Base-by-base conservation (phyloP, 2,888 invertebrate genomes). In the Tenthredo amoena region DNA sequence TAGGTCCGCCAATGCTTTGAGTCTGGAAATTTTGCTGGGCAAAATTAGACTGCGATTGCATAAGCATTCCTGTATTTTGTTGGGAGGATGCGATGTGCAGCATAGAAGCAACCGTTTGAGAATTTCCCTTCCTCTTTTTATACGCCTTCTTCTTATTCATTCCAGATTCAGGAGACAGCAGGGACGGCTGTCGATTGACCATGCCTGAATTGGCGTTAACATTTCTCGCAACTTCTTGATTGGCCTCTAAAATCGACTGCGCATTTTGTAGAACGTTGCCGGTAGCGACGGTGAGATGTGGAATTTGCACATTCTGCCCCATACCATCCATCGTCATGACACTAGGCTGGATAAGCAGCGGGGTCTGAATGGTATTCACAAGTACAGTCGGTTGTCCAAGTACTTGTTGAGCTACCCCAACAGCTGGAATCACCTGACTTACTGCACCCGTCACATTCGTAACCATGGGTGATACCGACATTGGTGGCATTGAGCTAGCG, bases 301-400 rank as follows among this genome's bases (percentile, higher is more conserved):
- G 96, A 89, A 97, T 93, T 84, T 96, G 96, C 87, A 96, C 94
- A 87, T 96, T 96, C 89, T 96, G 97, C 85, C 96, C 95, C 40
- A 96, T 95, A 0, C 96, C 96, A 88, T 97, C 97, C 89, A 97
- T 96, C 0, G 96, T 95, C 95, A 97, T 96, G 88, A 97, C 95
- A 2, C 96, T 95, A 0, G 97, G 97, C 90, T 97, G 97, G 71
- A 98, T 95, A 7, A 98, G 96, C 88, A 97, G 97, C 0, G 97
- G 97, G 26, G 97, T 95, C 79, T 96, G 96, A 87, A 98, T 94
- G 0, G 97, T 96, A 91, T 98, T 98, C 0, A 98, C 96, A 6
- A 98, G 95, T 0, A 97, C 97, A 0, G 97, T 96, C 43, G 97
- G 96, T 90, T 96, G 97, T 43, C 96, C 97, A 2, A 97, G 94